These are phyloP conservation scores for Phataginus tricuspis DNA, from an alignment of 2,797 vertebrate genomes.

Conservation along the genomic window DNA sequence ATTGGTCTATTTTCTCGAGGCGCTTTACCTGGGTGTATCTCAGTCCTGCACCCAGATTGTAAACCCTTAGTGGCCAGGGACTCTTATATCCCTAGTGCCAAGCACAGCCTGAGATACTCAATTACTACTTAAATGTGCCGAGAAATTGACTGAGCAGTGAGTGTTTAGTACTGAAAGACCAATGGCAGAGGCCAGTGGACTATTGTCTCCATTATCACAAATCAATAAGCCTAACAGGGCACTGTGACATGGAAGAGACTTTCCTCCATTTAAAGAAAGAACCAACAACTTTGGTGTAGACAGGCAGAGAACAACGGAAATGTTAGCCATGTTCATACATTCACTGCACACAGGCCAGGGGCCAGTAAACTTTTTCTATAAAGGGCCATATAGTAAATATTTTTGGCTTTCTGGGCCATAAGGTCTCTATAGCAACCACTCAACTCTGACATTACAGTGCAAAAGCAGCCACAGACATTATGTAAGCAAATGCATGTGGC, in stretches of 20 bases:
- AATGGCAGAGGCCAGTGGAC: conserved; percentile 5
- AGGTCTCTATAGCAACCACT: background rate
- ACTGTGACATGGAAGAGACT: conserved; percentile 6
- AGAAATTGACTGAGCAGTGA: conserved; percentile 26
- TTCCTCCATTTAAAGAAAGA: conserved; percentile 34
- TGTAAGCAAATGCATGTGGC: background rate
- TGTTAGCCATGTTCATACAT: background rate
- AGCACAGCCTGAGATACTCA: conserved; percentile 51
- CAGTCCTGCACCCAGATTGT: background rate
- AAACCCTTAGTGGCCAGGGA: conserved; percentile 37
- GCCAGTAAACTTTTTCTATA: background rate
- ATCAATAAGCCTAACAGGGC: conserved; percentile 10
- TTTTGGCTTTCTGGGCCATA: background rate
- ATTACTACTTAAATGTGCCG: conserved; percentile 33
- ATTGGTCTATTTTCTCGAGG: conserved; percentile 1
- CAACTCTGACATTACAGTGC: background rate
- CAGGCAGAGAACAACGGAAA: conserved; percentile 8
- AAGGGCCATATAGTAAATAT: conserved; percentile 12
- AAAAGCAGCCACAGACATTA: background rate
- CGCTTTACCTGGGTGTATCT: background rate
- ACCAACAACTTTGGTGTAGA: background rate
- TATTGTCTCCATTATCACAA: conserved; percentile 57
- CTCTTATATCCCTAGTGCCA: conserved; percentile 44
- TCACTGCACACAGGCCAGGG: background rate
- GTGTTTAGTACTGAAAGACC: background rate